These are phyloP conservation scores for Micromussa lordhowensis DNA, from an alignment of 92 coral and sea anemone genomes.

Conservation along the genomic window DNA sequence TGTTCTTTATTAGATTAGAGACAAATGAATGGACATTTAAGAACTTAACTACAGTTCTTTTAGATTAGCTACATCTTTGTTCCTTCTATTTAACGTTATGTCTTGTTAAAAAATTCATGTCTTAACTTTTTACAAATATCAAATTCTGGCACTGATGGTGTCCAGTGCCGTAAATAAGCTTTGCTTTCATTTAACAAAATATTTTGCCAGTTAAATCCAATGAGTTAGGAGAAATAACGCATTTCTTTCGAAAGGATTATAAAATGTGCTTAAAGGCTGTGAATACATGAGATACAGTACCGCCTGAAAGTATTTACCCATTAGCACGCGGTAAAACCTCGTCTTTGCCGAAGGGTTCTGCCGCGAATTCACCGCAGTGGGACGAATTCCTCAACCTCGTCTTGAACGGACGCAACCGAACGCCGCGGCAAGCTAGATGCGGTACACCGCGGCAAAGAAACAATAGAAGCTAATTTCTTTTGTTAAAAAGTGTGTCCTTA, in stretches of 20 bases:
- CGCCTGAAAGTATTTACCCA: no score
- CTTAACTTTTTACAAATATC: neutral
- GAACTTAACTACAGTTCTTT: slow-evolving; percentile 5
- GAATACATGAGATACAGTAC: slow-evolving; percentile 4
- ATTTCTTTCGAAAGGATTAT: slow-evolving; percentile 2
- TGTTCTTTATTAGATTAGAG: no score
- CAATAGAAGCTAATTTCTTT: no score
- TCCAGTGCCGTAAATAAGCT: slow-evolving; percentile 13
- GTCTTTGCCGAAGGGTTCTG: no score
- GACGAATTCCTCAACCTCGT: no score
- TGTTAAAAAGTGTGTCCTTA: no score
- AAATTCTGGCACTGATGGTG: neutral
- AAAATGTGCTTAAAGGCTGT: slow-evolving; percentile 2
- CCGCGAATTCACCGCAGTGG: no score
- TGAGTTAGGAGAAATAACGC: neutral
- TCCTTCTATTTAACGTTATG: neutral
- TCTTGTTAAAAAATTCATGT: neutral
- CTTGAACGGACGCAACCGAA: no score
- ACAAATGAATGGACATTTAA: slow-evolving; percentile 3
- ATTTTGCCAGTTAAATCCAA: slow-evolving; percentile 1
- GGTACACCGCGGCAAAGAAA: no score
- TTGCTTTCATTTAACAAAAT: slow-evolving; percentile 7
- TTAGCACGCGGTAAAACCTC: no score
- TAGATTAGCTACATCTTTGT: slow-evolving; percentile 5
- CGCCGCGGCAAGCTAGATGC: no score